Percentiles rank a stretch among this genome's conserved stretches.
Conservation (phyloP, 1,140 invertebrate genomes). For the Drosophila ercepeae region DNA sequence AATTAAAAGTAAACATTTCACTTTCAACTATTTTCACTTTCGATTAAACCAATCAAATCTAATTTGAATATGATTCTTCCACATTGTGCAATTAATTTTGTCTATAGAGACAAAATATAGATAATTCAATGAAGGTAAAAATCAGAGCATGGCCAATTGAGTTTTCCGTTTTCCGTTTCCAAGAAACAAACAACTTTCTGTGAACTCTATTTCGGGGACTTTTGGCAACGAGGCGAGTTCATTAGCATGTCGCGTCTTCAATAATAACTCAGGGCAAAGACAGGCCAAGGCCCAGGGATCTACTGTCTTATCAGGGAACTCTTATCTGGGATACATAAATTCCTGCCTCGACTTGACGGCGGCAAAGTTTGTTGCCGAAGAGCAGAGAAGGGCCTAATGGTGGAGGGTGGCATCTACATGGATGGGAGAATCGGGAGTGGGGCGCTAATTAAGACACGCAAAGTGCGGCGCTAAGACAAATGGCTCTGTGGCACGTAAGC, state of each 20-base stretch:
- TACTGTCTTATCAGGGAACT: slow-evolving; percentile 46
- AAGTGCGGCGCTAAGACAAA: slow-evolving; percentile 75
- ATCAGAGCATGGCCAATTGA: slow-evolving; percentile 8
- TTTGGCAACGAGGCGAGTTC: slow-evolving; percentile 30
- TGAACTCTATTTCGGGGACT: slow-evolving; percentile 1
- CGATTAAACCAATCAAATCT: background rate
- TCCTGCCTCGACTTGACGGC: slow-evolving; percentile 55
- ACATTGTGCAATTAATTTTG: background rate
- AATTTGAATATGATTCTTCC: background rate
- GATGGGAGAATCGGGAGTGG: slow-evolving; percentile 5
- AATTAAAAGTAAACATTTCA: too few relatives aligned
- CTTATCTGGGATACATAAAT: slow-evolving; percentile 79
- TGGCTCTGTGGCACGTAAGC: slow-evolving; percentile 70
- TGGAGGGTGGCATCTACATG: background rate
- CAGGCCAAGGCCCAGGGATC: slow-evolving; percentile 44
- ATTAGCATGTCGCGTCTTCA: slow-evolving; percentile 60
- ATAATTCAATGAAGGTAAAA: slow-evolving; percentile 12
- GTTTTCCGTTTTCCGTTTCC: slow-evolving; percentile 4
- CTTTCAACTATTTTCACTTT: background rate
- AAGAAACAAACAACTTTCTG: slow-evolving; percentile 29
- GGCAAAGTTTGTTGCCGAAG: slow-evolving; percentile 52
- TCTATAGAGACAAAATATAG: background rate
- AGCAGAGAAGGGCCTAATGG: background rate
- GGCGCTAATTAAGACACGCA: slow-evolving; percentile 80
- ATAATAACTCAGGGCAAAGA: slow-evolving; percentile 48